phyloP scores from a whole-genome alignment of 2,888 invertebrate species.

The Pristionchus fissidentatus region DNA sequence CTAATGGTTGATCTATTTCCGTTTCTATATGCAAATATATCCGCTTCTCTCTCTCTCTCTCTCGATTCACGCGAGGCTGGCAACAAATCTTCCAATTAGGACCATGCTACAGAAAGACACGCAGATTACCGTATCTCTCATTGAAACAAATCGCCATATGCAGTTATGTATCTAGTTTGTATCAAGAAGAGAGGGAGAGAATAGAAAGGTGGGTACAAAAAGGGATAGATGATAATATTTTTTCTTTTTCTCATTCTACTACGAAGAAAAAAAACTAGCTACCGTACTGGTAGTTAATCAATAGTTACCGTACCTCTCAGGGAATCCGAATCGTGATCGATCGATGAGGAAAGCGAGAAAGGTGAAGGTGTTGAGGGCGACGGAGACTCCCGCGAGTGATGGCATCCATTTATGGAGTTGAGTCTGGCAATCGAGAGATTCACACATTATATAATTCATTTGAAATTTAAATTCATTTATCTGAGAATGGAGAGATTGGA shows the following conservation, averaged over 20 bases:
- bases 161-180: no score
- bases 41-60: neutral
- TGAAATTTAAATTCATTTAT: no score
- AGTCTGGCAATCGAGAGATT: neutral
- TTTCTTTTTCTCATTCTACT: no score
- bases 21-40: constrained; percentile 30
- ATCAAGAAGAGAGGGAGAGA: no score
- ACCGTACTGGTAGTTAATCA: no score
- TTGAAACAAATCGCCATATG: no score
- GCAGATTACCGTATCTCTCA: neutral
- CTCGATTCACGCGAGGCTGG: constrained; percentile 5
- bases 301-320: constrained; percentile 83
- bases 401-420: neutral
- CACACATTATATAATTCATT: neutral
- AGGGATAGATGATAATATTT: no score
- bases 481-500: no score
- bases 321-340: constrained; percentile 94
- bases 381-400: constrained; percentile 89
- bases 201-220: no score
- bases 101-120: neutral
- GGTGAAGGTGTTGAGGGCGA: constrained; percentile 89
- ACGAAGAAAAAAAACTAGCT: no score
- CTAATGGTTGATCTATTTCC: constrained; percentile 29
- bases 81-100: constrained; percentile 34
- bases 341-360: constrained; percentile 90